Base-by-base conservation (phyloP, 1,140 invertebrate species). In the Archivesica marissinica region DNA sequence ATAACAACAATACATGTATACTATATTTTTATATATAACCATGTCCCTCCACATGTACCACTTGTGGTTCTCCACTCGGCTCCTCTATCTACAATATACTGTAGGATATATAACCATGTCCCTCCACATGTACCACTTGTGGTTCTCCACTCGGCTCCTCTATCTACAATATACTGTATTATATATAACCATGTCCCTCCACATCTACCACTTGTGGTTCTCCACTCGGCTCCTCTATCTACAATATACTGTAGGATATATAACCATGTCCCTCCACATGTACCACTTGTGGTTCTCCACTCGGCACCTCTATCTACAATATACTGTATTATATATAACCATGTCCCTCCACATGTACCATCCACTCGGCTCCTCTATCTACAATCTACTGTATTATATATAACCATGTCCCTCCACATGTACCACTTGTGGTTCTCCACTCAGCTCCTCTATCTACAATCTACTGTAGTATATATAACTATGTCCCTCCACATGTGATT, bases 181-280 rank as follows among this genome's bases (percentile, higher is more conserved):
- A n/a, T n/a, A n/a, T n/a, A n/a, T n/a, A n/a, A n/a, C n/a, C n/a
- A n/a, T n/a, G n/a, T n/a, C n/a, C n/a, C 64, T 82, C 66, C 7
- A 82, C 79, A 74, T 82, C 66, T 7, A 82, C 79, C 20, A 82
- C 79, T 38, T 82, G 79, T 30, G 79, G 64, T 33, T 82, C 79
- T 11, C 79, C 79, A 50, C 44, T 38, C 15, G 79, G 79, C 33
- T 82, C 79, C 41, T 82, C 79, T 38, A 82, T 82, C 79, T 82
- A 35, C 33, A 79, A 56, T 30, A 23, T 13, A 47, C n/a, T n/a
- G n/a, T n/a, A n/a, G n/a, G n/a, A n/a, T n/a, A n/a, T n/a, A n/a
- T n/a, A n/a, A n/a, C n/a, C n/a, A n/a, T n/a, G n/a, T n/a, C n/a
- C n/a, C 64, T 82, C 66, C 7, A 82, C 79, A 74, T 82, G 79